Evolutionary conservation across 2,113 vertebrate genomes (phyloP).

Genomic region (Globicephala melas): DNA sequence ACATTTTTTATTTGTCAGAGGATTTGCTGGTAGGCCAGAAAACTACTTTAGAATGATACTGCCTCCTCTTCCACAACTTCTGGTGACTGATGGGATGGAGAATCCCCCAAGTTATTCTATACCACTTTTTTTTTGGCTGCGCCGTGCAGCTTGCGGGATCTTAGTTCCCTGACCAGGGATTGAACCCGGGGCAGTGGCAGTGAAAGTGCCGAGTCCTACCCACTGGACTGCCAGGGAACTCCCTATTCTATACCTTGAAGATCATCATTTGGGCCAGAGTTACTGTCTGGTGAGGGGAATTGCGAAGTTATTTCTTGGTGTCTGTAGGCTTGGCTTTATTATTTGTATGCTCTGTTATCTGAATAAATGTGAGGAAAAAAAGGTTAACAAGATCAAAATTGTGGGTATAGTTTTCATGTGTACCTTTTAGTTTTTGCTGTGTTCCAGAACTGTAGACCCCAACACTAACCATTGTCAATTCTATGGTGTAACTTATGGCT

Average conservation of each 20-base stretch:
- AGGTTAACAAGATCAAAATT: neutral
- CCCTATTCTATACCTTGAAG: neutral
- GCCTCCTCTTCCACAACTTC: neutral
- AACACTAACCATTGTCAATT: neutral
- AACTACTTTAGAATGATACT: neutral
- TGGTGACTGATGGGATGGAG: neutral
- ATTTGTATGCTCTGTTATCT: neutral
- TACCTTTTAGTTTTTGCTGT: neutral
- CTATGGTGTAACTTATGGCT: neutral
- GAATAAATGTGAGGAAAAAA: neutral
- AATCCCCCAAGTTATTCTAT: neutral
- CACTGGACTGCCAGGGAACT: neutral
- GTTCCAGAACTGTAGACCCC: neutral
- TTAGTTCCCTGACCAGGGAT: neutral
- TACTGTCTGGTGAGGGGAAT: neutral
- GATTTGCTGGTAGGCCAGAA: neutral
- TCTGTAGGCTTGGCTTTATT: neutral
- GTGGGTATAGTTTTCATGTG: neutral
- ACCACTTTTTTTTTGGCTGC: neutral
- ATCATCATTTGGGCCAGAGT: neutral
- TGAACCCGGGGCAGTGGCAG: neutral
- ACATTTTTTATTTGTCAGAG: neutral
- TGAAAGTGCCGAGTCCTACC: neutral
- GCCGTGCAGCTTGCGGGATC: neutral
- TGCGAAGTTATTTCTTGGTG: neutral